Base-by-base conservation (phyloP, 2,888 invertebrate genomes). In the Penaeus monodon region DNA sequence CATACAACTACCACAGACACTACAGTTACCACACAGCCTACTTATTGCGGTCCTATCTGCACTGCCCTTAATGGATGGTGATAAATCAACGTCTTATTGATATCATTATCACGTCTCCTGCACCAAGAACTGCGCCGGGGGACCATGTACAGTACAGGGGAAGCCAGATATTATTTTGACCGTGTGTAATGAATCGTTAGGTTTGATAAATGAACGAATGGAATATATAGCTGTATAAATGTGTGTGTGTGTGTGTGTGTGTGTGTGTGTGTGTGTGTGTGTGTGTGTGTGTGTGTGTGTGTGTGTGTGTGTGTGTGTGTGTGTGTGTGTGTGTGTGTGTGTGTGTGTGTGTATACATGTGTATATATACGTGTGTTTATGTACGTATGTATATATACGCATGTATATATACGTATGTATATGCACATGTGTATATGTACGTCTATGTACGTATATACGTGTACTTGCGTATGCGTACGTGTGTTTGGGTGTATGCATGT, bases 381-480 rank as follows among this genome's bases (percentile, higher is more conserved):
- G 27, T 22, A 33, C 12, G 27, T 22, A n/a, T 73, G 27, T 22
- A 33, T 73, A n/a, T 73, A n/a, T 14, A 14, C 2, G 49, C 7
- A 14, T 49, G 7, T 49, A 12, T 49, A 14, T 6, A 12, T 49
- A 14, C 7, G 49, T 49, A 14, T 14, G 7, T 49, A 12, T 49
- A 14, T 6, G 49, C 12, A 14, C 12, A 12, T 29, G 27, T 79
- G 27, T 79, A 17, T 20, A 29, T 63, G 63, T 57, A n/a, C 64
- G 63, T 27, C 1, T 79, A 63, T 24, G 57, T 79, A 63, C 6
- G 63, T 79, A 2, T 79, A 64, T 24, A n/a, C 64, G 79, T n/a
- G 79, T 79, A 63, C 57, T 57, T 57, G 64, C 27, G 79, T 57
- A 63, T 20, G 27, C 27, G 80, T 63, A 12, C 27, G 79, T 64